phyloP scores from a whole-genome alignment of 2,888 invertebrate species.

The Cryptophagus acutangulus region DNA sequence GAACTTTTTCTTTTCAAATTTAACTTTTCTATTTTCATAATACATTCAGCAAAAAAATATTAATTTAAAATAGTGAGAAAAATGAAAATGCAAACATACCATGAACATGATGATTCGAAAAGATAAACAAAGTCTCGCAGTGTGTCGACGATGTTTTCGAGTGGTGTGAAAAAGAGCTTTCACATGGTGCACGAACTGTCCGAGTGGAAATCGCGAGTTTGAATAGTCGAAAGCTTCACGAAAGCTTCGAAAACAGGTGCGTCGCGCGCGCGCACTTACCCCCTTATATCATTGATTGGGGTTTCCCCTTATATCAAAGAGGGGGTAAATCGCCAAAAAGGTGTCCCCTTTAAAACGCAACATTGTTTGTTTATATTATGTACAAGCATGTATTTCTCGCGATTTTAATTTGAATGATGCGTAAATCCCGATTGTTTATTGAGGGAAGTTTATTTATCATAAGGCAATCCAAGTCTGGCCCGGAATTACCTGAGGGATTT shows the following conservation, averaged over 20 bases:
- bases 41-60: too few species aligned
- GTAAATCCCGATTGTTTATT: too few species aligned
- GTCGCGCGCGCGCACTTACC: slow-evolving; percentile 40
- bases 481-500: too few species aligned
- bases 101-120: slow-evolving; percentile 1
- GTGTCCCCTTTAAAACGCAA: slow-evolving; percentile 28
- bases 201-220: slow-evolving; percentile 22
- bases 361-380: slow-evolving; percentile 3
- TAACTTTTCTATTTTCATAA: too few species aligned
- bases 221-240: slow-evolving; percentile 30
- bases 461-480: too few species aligned
- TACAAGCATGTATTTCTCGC: slow-evolving; percentile 21
- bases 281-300: slow-evolving; percentile 43
- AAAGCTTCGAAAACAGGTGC: slow-evolving; percentile 36
- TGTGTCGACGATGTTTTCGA: slow-evolving; percentile 4
- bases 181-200: slow-evolving; percentile 20
- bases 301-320: too few species aligned
- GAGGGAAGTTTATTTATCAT: too few species aligned
- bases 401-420: too few species aligned
- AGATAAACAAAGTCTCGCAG: slow-evolving; percentile 1
- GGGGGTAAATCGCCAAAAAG: too few species aligned
- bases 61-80: too few species aligned
- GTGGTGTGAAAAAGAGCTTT: slow-evolving; percentile 2
- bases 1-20: too few species aligned
- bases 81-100: slow-evolving; percentile 5